phyloP scores from a whole-genome alignment of 2,113 vertebrate species.

The Pteronura brasiliensis region DNA sequence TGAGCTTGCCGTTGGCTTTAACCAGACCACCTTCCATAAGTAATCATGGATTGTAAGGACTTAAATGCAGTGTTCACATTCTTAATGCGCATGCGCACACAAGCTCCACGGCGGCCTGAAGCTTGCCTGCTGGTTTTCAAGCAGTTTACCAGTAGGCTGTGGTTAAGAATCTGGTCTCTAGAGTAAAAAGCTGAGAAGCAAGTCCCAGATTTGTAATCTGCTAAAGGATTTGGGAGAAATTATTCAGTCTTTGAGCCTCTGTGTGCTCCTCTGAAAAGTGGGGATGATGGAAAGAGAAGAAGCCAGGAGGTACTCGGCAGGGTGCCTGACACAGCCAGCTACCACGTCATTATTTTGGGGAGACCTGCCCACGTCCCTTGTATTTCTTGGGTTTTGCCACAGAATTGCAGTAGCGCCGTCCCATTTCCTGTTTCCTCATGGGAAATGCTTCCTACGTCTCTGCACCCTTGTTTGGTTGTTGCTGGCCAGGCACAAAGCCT shows the following conservation, averaged over 20 bases:
- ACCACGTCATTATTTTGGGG: not conserved
- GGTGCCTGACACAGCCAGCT: too few relatives aligned
- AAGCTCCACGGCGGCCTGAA: not conserved
- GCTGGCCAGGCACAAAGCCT: not conserved
- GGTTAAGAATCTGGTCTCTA: not conserved
- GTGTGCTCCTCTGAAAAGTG: not conserved
- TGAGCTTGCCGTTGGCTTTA: not conserved
- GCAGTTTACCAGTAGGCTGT: not conserved
- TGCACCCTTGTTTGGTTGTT: not conserved
- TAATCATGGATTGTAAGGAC: not conserved
- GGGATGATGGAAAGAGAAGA: not conserved
- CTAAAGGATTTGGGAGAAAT: not conserved
- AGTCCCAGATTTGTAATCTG: not conserved
- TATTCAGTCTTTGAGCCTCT: not conserved
- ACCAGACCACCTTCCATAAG: not conserved
- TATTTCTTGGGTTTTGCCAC: rapidly evolving
- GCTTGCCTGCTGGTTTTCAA: not conserved
- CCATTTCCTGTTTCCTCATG: not conserved
- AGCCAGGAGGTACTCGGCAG: not conserved
- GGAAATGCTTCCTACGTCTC: not conserved
- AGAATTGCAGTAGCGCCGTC: not conserved
- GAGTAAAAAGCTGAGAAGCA: not conserved
- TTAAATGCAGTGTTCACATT: not conserved
- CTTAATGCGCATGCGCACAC: too few relatives aligned
- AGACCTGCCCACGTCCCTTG: not conserved